These are phyloP conservation scores for Mylabris sibirica DNA, from an alignment of 2,888 invertebrate species.

Conservation along the genomic window DNA sequence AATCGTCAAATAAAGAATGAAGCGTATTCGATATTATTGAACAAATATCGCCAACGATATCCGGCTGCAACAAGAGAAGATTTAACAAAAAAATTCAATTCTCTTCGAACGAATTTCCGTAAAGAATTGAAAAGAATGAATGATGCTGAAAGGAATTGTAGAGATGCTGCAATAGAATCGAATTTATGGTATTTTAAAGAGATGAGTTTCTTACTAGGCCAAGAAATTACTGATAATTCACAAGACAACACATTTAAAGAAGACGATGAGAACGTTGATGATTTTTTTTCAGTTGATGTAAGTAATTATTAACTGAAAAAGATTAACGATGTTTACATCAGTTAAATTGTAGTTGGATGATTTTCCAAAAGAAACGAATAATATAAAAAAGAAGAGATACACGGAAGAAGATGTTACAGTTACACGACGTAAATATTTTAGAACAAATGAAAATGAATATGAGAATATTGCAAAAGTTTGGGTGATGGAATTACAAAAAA, in stretches of 20 bases:
- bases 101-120: constrained; percentile 7
- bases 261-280: too few species aligned
- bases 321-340: too few species aligned
- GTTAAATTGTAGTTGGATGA: too few species aligned
- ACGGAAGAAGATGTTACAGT: too few species aligned
- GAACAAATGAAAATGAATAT: too few species aligned
- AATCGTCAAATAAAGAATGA: neutral
- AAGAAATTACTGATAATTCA: neutral
- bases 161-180: neutral
- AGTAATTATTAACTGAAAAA: too few species aligned
- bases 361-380: too few species aligned
- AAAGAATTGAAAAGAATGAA: constrained; percentile 7
- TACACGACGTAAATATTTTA: too few species aligned
- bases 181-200: constrained; percentile 16
- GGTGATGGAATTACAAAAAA: too few species aligned
- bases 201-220: neutral
- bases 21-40: neutral
- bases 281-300: too few species aligned
- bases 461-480: too few species aligned
- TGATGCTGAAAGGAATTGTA: neutral
- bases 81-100: constrained; percentile 12
- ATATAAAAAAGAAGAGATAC: too few species aligned
- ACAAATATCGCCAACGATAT: neutral
- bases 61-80: neutral
- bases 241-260: neutral